Conservation (phyloP, 2,113 vertebrate species). For the Trogon surrucura region DNA sequence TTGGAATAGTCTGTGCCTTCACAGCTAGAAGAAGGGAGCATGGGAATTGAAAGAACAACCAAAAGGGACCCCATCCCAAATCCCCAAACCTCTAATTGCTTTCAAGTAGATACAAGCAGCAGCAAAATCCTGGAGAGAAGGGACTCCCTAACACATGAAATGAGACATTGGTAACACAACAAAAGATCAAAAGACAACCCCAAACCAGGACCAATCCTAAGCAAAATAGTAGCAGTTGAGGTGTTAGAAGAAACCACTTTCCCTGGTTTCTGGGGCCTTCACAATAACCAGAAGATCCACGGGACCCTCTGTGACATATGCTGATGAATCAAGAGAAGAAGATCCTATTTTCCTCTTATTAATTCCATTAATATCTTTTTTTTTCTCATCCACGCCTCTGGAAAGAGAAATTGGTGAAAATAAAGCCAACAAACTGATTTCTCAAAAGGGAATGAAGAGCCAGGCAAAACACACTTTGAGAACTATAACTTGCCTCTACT, state of each 20-base stretch:
- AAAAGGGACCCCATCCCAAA: neutral
- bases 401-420: neutral
- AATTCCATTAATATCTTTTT: neutral
- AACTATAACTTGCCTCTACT: neutral
- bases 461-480: neutral
- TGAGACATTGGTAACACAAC: neutral
- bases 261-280: neutral
- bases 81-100: neutral
- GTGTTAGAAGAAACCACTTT: neutral
- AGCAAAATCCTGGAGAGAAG: neutral
- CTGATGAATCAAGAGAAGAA: neutral
- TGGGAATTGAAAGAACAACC: neutral
- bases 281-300: neutral
- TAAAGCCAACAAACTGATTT: neutral
- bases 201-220: neutral
- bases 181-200: neutral
- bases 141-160: neutral
- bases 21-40: neutral
- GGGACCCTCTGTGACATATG: neutral
- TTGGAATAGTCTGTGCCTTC: neutral
- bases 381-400: accelerated
- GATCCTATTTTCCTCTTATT: neutral
- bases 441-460: neutral
- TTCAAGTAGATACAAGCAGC: neutral
- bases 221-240: neutral